phyloP scores from a whole-genome alignment of 2,888 invertebrate genomes.

The Conomelus anceps region DNA sequence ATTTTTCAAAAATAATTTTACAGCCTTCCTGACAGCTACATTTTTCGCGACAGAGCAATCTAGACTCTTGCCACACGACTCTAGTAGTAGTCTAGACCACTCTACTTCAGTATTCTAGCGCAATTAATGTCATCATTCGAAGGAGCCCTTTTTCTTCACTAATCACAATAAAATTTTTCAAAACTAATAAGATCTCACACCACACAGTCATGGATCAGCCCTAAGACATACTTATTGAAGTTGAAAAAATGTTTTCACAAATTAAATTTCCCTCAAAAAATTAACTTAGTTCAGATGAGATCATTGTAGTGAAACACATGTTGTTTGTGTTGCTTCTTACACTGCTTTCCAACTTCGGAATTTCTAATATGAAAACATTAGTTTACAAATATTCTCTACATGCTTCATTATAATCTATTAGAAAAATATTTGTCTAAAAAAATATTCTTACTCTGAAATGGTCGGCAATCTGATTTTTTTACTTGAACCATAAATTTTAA shows the following conservation, averaged over 20 bases:
- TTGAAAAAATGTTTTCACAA: neutral
- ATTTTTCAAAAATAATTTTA: too few relatives aligned
- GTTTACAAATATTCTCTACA: neutral
- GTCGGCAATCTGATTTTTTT: neutral
- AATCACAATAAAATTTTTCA: neutral
- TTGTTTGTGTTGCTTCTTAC: neutral
- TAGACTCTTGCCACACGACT: too few relatives aligned
- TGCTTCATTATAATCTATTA: neutral
- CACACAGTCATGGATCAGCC: neutral
- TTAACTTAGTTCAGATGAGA: neutral
- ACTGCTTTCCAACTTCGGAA: neutral
- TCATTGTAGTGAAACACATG: neutral
- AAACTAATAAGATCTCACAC: neutral
- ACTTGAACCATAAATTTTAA: neutral
- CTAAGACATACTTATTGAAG: neutral
- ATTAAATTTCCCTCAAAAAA: neutral
- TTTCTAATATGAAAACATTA: neutral
- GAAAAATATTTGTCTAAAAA: neutral
- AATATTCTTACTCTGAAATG: neutral
- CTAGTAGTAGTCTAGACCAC: too few relatives aligned
- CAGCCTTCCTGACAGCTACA: too few relatives aligned
- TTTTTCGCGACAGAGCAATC: too few relatives aligned
- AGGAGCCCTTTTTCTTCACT: too few relatives aligned
- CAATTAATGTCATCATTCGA: too few relatives aligned
- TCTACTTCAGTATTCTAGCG: too few relatives aligned